Evolutionary conservation across 2,797 vertebrate species (phyloP).

Genomic region (Anabacerthia variegaticeps): DNA sequence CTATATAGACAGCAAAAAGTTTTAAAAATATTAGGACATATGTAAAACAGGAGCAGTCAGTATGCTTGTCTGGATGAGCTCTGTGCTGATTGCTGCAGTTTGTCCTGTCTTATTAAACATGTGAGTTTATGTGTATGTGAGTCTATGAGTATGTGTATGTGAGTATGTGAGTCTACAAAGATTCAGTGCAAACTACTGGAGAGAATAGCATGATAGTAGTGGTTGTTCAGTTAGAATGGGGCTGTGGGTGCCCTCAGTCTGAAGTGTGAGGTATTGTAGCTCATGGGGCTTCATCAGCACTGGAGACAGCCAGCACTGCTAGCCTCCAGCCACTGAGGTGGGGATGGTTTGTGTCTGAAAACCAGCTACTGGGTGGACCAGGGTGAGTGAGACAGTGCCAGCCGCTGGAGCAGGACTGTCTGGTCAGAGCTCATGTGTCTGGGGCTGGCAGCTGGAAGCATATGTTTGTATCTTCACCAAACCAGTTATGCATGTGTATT

Average conservation of each 20-base stretch:
- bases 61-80: neutral
- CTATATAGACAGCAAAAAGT: neutral
- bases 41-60: neutral
- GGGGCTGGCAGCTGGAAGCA: neutral
- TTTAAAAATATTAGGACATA: neutral
- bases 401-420: fast-evolving
- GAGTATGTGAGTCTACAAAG: neutral
- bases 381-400: neutral
- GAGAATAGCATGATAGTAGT: neutral
- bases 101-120: neutral
- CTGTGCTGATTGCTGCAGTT: neutral
- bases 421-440: fast-evolving
- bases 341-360: neutral
- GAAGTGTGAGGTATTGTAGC: neutral
- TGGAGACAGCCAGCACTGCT: fast-evolving
- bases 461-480: neutral
- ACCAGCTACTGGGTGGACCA: neutral
- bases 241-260: neutral
- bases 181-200: neutral
- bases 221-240: neutral
- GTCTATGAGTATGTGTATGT: neutral
- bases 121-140: too few relatives aligned
- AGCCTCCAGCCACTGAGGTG: too few relatives aligned
- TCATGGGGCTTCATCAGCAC: neutral
- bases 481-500: fast-evolving